A percentile compares a stretch with the other conserved stretches of the same genome.
Conservation (phyloP, 2,113 vertebrate species). For the Bolborhynchus lineola region DNA sequence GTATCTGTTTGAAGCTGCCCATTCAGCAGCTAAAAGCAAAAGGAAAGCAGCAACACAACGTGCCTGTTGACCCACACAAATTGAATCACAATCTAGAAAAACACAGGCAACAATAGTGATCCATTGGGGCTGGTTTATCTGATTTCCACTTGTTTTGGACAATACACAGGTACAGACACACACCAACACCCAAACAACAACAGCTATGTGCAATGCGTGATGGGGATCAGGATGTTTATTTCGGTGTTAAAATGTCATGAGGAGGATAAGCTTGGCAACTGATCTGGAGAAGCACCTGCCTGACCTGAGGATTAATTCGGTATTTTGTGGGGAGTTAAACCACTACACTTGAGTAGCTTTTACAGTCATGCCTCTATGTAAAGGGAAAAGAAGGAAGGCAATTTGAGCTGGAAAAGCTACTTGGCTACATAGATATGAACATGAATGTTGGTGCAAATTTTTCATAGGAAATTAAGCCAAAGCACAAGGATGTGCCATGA, state of each 20-base stretch:
- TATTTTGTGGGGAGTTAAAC: neutral
- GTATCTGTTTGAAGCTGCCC: constrained; percentile 62
- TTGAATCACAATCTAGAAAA: constrained; percentile 79
- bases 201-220: fast-evolving
- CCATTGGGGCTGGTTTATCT: neutral
- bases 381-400: neutral
- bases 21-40: constrained; percentile 72
- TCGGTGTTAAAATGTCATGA: neutral
- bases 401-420: neutral
- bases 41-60: constrained; percentile 73
- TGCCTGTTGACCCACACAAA: constrained; percentile 67
- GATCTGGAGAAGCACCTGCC: neutral
- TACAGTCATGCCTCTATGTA: neutral
- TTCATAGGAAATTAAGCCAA: neutral
- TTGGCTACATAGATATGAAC: neutral
- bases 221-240: neutral
- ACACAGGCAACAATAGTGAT: constrained; percentile 65
- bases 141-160: neutral
- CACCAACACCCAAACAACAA: neutral
- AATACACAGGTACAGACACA: constrained; percentile 34
- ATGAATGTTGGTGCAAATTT: neutral
- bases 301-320: neutral
- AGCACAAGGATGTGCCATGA: neutral
- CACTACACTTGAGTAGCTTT: neutral
- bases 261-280: neutral